Evolutionary conservation across 2,797 vertebrate species (phyloP).

Genomic region (Sebastes hubbsi): DNA sequence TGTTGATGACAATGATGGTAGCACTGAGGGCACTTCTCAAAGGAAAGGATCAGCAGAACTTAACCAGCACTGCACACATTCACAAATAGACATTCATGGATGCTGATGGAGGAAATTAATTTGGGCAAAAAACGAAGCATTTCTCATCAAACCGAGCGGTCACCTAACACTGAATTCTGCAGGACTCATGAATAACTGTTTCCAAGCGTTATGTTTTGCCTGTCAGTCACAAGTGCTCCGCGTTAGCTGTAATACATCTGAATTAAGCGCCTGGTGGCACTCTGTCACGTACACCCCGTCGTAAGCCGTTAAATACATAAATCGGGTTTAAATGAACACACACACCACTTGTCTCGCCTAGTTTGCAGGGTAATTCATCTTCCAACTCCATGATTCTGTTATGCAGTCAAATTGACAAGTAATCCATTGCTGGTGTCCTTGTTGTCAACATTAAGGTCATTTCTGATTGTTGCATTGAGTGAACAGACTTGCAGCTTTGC

Average conservation of each 20-base stretch:
- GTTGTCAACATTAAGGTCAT: slow-evolving; percentile 85
- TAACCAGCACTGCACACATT: neutral
- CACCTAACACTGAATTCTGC: slow-evolving; percentile 20
- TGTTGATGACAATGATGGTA: slow-evolving; percentile 69
- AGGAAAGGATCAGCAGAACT: slow-evolving; percentile 6
- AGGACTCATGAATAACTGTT: slow-evolving; percentile 64
- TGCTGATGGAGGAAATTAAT: slow-evolving; percentile 60
- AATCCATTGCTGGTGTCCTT: slow-evolving; percentile 86
- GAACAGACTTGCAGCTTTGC: slow-evolving; percentile 68
- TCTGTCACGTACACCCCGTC: slow-evolving; percentile 74
- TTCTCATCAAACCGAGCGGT: slow-evolving; percentile 50
- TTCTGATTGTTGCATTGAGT: slow-evolving; percentile 80
- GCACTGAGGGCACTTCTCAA: slow-evolving; percentile 62
- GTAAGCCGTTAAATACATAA: slow-evolving; percentile 85
- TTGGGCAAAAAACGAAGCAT: slow-evolving; percentile 31
- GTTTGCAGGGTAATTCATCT: slow-evolving; percentile 87
- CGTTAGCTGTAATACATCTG: slow-evolving; percentile 79
- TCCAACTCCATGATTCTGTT: slow-evolving; percentile 84
- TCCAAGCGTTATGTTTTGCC: slow-evolving; percentile 65
- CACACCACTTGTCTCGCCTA: slow-evolving; percentile 83
- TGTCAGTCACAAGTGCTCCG: slow-evolving; percentile 65
- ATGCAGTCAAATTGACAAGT: slow-evolving; percentile 87
- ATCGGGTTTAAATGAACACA: slow-evolving; percentile 87
- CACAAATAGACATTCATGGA: slow-evolving; percentile 28
- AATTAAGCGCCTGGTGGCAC: slow-evolving; percentile 75